These are phyloP conservation scores for Zaprionus tsacasi DNA, from an alignment of 1,140 invertebrate genomes.

Conservation along the genomic window DNA sequence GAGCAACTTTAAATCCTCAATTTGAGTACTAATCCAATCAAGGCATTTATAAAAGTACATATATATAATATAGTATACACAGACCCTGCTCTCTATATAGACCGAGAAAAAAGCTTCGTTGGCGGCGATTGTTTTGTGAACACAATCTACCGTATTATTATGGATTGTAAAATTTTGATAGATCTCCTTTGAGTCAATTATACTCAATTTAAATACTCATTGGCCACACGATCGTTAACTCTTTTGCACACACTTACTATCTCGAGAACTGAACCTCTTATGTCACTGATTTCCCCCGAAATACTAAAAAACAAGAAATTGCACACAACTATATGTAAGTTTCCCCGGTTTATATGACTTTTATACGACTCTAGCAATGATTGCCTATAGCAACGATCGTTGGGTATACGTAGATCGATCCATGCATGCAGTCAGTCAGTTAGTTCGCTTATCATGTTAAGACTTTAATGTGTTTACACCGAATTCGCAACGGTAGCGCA, in stretches of 20 bases:
- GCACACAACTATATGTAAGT: slow-evolving; percentile 11
- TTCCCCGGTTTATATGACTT: slow-evolving; percentile 13
- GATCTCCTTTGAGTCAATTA: not conserved
- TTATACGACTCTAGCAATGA: slow-evolving; percentile 7
- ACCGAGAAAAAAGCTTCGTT: not conserved
- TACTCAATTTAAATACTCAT: not conserved
- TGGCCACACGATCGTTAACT: not conserved
- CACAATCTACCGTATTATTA: not conserved
- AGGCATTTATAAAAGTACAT: no score
- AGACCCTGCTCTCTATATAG: not conserved
- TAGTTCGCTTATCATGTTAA: slow-evolving; percentile 38
- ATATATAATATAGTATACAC: not conserved
- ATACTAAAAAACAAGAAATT: not conserved
- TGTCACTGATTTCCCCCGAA: slow-evolving; percentile 11
- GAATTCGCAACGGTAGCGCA: slow-evolving; percentile 31
- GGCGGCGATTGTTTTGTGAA: not conserved
- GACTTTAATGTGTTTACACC: slow-evolving; percentile 43
- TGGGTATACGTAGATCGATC: not conserved
- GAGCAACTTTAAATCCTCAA: not conserved
- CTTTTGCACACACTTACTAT: not conserved
- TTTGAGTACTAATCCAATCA: not conserved
- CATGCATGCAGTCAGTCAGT: not conserved
- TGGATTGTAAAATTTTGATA: slow-evolving; percentile 5
- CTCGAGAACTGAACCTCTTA: not conserved
- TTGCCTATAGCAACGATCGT: not conserved